These are phyloP conservation scores for Limnephilus rhombicus DNA, from an alignment of 2,888 invertebrate genomes.

Conservation along the genomic window DNA sequence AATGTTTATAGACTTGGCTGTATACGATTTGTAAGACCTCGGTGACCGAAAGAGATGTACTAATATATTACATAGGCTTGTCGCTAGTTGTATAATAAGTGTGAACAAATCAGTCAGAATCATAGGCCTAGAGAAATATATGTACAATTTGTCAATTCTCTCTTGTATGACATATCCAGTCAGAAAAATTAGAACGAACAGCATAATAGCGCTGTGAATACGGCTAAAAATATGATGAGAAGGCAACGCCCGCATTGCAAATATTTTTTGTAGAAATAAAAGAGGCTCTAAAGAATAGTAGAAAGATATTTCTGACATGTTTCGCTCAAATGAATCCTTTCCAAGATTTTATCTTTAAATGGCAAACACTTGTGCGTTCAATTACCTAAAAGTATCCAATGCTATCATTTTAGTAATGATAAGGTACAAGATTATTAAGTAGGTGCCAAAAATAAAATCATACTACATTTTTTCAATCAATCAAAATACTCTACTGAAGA, in stretches of 20 bases:
- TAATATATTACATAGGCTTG: slow-evolving; percentile 8
- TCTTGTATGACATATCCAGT: not conserved
- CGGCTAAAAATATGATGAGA: not conserved
- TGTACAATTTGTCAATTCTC: not conserved
- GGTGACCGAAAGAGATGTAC: not conserved
- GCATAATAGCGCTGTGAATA: not conserved
- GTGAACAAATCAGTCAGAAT: not conserved
- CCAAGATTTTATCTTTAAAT: not conserved
- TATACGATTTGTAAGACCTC: not conserved
- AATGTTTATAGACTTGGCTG: not conserved
- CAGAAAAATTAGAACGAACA: not conserved
- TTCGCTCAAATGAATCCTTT: not conserved
- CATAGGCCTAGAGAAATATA: not conserved
- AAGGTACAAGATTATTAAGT: not conserved
- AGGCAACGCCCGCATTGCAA: not conserved
- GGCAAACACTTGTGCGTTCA: not conserved
- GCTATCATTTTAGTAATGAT: not conserved
- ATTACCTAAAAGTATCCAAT: not conserved
- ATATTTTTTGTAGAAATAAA: slow-evolving; percentile 30
- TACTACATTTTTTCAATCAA: not conserved
- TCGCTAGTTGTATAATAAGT: not conserved
- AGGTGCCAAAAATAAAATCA: not conserved
- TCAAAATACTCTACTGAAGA: too few species aligned
- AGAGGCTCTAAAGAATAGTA: not conserved
- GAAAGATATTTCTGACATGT: not conserved